Evolutionary conservation across 1,140 invertebrate genomes (phyloP).

Genomic region (Hypothenemus hampei): DNA sequence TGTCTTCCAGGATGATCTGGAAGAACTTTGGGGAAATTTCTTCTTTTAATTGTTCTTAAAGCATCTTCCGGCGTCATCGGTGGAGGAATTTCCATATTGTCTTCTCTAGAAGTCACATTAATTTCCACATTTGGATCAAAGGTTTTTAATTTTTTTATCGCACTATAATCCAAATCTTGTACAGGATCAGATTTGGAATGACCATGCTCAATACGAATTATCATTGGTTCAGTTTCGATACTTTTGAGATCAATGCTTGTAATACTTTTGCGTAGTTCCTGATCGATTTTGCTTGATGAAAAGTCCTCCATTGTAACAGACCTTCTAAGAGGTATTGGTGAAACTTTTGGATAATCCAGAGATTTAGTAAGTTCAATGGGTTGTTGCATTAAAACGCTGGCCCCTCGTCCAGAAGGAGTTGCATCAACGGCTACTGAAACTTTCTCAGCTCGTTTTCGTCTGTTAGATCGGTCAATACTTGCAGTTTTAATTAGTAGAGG

Average conservation of each 20-base stretch:
- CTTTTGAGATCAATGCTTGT: constrained; percentile 46
- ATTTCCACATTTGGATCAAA: constrained; percentile 56
- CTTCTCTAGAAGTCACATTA: constrained; percentile 65
- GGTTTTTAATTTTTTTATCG: constrained; percentile 41
- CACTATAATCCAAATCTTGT: constrained; percentile 50
- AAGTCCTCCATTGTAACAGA: constrained; percentile 48
- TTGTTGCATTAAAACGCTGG: constrained; percentile 66
- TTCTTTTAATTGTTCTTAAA: constrained; percentile 63
- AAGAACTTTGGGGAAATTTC: constrained; percentile 77
- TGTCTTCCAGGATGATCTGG: constrained; percentile 60
- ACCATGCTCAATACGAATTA: constrained; percentile 57
- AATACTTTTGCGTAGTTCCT: constrained; percentile 48
- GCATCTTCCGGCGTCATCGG: constrained; percentile 62
- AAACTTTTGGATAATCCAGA: constrained; percentile 43
- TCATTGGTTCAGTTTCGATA: constrained; percentile 29
- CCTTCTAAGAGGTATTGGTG: constrained; percentile 41
- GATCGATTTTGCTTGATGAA: constrained; percentile 33
- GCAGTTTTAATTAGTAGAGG: constrained; percentile 31
- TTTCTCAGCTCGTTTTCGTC: constrained; percentile 53
- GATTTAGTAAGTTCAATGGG: constrained; percentile 67
- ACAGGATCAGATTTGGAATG: constrained; percentile 72
- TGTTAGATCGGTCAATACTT: constrained; percentile 31
- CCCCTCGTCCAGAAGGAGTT: constrained; percentile 63
- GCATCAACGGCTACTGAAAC: constrained; percentile 71
- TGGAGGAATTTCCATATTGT: constrained; percentile 41